A percentile compares a stretch with the other conserved stretches of the same genome.
phyloP scores from a whole-genome alignment of 2,113 vertebrate species.

The Trichomycterus rosablanca region DNA sequence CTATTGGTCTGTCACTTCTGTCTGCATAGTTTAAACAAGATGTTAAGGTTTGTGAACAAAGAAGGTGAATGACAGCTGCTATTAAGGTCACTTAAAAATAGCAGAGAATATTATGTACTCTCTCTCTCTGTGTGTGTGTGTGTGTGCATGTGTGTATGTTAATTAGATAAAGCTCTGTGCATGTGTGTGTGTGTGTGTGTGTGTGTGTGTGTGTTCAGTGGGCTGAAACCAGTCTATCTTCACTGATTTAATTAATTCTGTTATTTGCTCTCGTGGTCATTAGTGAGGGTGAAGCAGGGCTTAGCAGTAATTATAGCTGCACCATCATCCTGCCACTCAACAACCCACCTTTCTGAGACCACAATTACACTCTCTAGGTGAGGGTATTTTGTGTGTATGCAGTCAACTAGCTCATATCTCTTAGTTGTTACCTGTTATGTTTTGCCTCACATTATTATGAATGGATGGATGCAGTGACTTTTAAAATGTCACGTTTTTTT shows the following conservation, averaged over 20 bases:
- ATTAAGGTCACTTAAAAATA: background rate
- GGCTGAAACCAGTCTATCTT: conserved; percentile 11
- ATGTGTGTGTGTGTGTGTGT: no score
- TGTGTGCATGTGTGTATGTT: background rate
- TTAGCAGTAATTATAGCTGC: conserved; percentile 29
- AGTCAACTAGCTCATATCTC: background rate
- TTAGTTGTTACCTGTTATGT: no score
- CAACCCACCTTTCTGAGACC: conserved; percentile 11
- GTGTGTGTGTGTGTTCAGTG: conserved; percentile 10
- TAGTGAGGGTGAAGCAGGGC: conserved; percentile 19
- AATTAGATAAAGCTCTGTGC: conserved; percentile 14
- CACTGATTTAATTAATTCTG: conserved; percentile 29
- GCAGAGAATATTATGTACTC: background rate
- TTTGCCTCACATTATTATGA: no score
- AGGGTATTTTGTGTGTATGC: background rate
- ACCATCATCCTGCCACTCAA: conserved; percentile 26
- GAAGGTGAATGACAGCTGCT: background rate
- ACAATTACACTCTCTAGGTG: background rate
- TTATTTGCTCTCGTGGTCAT: conserved; percentile 30
- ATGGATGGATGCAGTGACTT: no score
- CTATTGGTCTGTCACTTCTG: no score
- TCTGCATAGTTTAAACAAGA: no score
- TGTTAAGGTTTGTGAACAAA: background rate
- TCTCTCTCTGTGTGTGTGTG: background rate
- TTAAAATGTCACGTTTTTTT: no score